Evolutionary conservation across 2,888 invertebrate genomes (phyloP).

Genomic region (Schizaphis graminum): DNA sequence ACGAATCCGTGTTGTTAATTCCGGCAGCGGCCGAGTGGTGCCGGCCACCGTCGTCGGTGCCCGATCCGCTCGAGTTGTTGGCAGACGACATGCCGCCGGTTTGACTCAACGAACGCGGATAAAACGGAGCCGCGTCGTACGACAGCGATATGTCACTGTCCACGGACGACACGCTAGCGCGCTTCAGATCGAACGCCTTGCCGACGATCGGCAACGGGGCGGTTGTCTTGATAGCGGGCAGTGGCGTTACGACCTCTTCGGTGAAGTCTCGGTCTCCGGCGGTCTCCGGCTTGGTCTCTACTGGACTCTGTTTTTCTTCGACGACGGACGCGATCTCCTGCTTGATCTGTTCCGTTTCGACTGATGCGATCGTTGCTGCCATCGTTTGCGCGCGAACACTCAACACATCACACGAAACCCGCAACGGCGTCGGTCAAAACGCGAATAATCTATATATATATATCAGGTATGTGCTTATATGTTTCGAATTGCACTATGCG

Average conservation of each 20-base stretch:
- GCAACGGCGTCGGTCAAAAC: not conserved
- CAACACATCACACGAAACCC: slow-evolving; percentile 51
- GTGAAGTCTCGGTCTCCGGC: not conserved
- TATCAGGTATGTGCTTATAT: not conserved
- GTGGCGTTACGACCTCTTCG: slow-evolving; percentile 44
- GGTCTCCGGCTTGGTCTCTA: not conserved
- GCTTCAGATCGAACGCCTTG: slow-evolving; percentile 74
- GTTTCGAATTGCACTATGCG: not conserved
- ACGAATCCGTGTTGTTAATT: slow-evolving; percentile 70
- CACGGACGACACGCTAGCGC: slow-evolving; percentile 77
- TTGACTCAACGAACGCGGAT: slow-evolving; percentile 71
- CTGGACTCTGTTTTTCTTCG: slow-evolving; percentile 2
- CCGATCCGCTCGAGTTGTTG: slow-evolving; percentile 77
- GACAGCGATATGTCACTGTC: slow-evolving; percentile 76
- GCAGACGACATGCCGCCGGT: slow-evolving; percentile 71
- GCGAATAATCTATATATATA: not conserved
- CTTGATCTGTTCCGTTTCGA: slow-evolving; percentile 32
- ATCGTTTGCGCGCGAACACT: slow-evolving; percentile 38
- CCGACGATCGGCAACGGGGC: slow-evolving; percentile 70
- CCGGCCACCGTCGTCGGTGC: slow-evolving; percentile 70
- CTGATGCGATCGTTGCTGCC: slow-evolving; percentile 51
- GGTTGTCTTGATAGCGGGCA: slow-evolving; percentile 30
- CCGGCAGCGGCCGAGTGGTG: not conserved
- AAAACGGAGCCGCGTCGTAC: slow-evolving; percentile 72
- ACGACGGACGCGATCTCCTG: slow-evolving; percentile 19